Evolutionary conservation across 2,797 vertebrate genomes (phyloP).

Genomic region (Liasis olivaceus): DNA sequence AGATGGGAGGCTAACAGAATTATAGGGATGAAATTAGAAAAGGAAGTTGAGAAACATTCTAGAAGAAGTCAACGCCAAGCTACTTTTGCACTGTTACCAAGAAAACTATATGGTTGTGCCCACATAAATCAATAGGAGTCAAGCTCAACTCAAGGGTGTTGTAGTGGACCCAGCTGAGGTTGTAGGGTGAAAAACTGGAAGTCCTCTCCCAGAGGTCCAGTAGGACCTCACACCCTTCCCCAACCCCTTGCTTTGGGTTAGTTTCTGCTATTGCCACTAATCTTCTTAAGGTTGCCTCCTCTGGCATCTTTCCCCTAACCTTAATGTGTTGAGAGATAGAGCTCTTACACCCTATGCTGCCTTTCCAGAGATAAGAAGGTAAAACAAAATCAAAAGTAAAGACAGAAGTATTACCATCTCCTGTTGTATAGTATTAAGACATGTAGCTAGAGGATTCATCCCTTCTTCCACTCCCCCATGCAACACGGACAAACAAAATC

Average conservation of each 20-base stretch:
- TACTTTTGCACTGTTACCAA: neutral
- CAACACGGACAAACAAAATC: neutral
- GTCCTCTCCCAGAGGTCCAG: neutral
- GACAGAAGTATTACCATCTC: no score
- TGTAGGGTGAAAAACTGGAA: neutral
- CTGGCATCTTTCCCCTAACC: neutral
- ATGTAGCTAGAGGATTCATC: neutral
- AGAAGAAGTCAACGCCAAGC: neutral
- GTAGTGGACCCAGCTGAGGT: neutral
- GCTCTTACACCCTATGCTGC: neutral
- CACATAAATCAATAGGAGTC: neutral
- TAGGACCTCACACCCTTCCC: neutral
- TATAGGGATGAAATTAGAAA: neutral
- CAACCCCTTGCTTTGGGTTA: neutral
- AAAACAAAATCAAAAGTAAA: no score
- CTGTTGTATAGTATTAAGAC: no score
- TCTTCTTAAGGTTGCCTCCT: neutral
- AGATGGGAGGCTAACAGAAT: neutral
- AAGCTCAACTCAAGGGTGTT: neutral
- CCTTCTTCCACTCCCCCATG: neutral
- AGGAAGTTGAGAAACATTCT: neutral
- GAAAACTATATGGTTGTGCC: neutral
- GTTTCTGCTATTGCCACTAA: neutral
- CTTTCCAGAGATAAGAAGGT: no score
- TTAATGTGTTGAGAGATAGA: neutral